phyloP scores from a whole-genome alignment of 2,888 invertebrate species.

The Drosophila yooni region DNA sequence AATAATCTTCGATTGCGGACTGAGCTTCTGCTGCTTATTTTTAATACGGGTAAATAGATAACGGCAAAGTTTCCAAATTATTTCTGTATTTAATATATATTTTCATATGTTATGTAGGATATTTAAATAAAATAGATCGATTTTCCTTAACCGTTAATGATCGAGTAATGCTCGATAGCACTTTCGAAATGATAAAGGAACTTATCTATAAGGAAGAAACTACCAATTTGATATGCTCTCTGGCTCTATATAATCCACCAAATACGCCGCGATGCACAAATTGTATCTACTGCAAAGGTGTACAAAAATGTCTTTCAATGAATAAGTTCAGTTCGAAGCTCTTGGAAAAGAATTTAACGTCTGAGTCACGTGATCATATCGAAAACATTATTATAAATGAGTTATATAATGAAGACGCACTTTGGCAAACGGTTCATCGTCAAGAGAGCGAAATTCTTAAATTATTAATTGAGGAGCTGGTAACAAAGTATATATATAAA shows the following conservation, averaged over 20 bases:
- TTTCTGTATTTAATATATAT: background rate
- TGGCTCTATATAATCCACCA: background rate
- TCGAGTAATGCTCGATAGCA: background rate
- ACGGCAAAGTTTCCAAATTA: background rate
- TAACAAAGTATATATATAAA: constrained; percentile 86
- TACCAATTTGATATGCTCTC: background rate
- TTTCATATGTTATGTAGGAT: background rate
- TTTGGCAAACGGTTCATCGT: constrained; percentile 90
- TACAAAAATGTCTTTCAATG: background rate
- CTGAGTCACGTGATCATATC: constrained; percentile 87
- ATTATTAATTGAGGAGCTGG: constrained; percentile 86
- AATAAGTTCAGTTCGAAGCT: background rate
- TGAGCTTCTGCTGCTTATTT: background rate
- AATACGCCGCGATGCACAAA: background rate
- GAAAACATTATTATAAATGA: constrained; percentile 90
- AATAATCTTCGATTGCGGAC: no score
- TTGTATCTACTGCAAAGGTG: background rate
- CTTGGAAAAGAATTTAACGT: background rate
- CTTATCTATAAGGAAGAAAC: background rate
- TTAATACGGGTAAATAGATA: background rate
- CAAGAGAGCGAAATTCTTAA: constrained; percentile 90
- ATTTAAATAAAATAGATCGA: background rate
- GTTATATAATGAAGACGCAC: constrained; percentile 89
- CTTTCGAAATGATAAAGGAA: constrained; percentile 9
- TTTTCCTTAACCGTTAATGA: background rate